phyloP scores from a whole-genome alignment of 2,888 invertebrate species.

The Agrotis puta region DNA sequence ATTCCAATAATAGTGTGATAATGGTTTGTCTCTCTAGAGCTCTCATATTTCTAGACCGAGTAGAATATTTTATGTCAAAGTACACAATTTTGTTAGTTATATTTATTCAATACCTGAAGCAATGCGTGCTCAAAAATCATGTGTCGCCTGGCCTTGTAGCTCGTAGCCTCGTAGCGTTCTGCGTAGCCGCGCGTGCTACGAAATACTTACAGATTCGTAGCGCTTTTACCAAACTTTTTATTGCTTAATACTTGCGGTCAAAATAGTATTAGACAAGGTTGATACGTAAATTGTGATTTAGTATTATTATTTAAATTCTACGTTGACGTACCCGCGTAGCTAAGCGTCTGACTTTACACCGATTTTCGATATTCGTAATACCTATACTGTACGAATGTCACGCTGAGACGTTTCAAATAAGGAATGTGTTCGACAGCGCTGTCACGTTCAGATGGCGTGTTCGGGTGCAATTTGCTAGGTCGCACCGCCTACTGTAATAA shows the following conservation, averaged over 20 bases:
- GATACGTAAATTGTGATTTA: constrained; percentile 56
- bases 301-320: constrained; percentile 56
- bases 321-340: constrained; percentile 41
- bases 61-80: background rate
- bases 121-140: constrained; percentile 61
- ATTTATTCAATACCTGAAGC: constrained; percentile 26
- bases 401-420: constrained; percentile 88
- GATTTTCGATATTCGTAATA: constrained; percentile 79
- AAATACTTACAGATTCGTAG: constrained; percentile 65
- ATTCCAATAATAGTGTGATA: constrained; percentile 25
- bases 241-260: constrained; percentile 67
- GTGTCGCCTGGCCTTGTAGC: constrained; percentile 61
- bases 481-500: constrained; percentile 91
- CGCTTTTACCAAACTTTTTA: constrained; percentile 67
- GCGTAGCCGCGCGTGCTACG: constrained; percentile 68
- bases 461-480: constrained; percentile 88
- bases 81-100: constrained; percentile 19
- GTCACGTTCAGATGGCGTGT: constrained; percentile 90
- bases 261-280: constrained; percentile 57
- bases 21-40: constrained; percentile 16
- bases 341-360: constrained; percentile 54
- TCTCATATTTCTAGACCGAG: background rate
- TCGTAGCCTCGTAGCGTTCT: constrained; percentile 59
- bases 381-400: constrained; percentile 82
- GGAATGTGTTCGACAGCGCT: constrained; percentile 90